A percentile compares a stretch with the other conserved stretches of the same genome.
phyloP scores from a whole-genome alignment of 2,797 vertebrate genomes.

The Melanotaenia nigrans region DNA sequence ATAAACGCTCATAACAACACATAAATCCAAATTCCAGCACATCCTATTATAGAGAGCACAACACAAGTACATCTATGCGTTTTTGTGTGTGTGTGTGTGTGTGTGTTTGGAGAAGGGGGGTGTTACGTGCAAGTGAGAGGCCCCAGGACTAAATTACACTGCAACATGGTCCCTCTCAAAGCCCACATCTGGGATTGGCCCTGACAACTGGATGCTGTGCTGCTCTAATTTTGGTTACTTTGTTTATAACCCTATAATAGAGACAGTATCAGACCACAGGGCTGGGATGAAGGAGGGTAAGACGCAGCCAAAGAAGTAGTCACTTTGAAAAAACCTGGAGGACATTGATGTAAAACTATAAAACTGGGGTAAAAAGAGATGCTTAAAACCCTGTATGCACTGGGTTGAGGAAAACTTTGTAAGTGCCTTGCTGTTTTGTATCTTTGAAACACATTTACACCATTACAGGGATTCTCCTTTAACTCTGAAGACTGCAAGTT shows the following conservation, averaged over 20 bases:
- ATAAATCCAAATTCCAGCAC: constrained; percentile 23
- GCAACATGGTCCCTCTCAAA: constrained; percentile 82
- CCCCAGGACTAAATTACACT: constrained; percentile 78
- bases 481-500: constrained; percentile 41
- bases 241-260: constrained; percentile 86
- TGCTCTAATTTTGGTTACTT: constrained; percentile 85
- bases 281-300: constrained; percentile 58
- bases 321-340: constrained; percentile 44
- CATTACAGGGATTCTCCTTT: constrained; percentile 20
- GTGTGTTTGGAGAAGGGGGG: constrained; percentile 13
- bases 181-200: constrained; percentile 83
- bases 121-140: constrained; percentile 57
- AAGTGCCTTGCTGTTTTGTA: constrained; percentile 7
- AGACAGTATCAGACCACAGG: constrained; percentile 80
- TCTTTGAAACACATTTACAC: constrained; percentile 33
- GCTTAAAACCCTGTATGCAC: constrained; percentile 5
- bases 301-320: constrained; percentile 62
- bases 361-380: constrained; percentile 3
- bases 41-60: constrained; percentile 24
- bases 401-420: constrained; percentile 12
- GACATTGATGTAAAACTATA: constrained; percentile 36
- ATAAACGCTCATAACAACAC: constrained; percentile 16
- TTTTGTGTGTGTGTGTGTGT: not conserved
- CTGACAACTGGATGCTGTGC: constrained; percentile 84
- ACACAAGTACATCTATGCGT: constrained; percentile 46